Evolutionary conservation across 2,797 vertebrate genomes (phyloP), one percentile per base, ranked within the genome.

Genomic region (Microctenopoma steveboyesi): DNA sequence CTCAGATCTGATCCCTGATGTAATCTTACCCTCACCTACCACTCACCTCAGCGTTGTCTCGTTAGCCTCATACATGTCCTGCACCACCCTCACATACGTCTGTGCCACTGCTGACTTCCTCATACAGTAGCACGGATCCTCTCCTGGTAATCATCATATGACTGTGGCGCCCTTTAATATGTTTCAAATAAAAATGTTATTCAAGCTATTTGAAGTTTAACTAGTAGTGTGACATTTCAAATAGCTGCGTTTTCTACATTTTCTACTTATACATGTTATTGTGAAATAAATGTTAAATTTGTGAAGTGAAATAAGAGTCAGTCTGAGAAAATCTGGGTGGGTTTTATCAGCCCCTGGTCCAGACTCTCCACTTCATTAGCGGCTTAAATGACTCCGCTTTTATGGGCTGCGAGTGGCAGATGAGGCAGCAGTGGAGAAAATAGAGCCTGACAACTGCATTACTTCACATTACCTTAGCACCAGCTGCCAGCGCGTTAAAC

Each of bases 321-420:
- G 15, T 27, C 47, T 64, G 67, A 70, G 64, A 57, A 84, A 82
- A 74, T 54, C 66, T 56, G 57, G 61, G 56, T 55, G 54, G 64
- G 66, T 83, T 90, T 92, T 90, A 91, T 91, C 91, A 83, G 78
- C 74, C 74, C 10, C 64, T 18, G 69, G 82, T 64, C 79, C 88
- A 87, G 85, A 88, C 86, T 81, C 78, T 90, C 71, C 69, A 83
- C 81, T 92, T 91, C 91, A 94, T 92, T 90, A 92, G 85, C 78
- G 37, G 79, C 86, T 88, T 84, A 90, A 91, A 92, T 85, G 83
- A 85, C 88, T 91, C 69, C 39, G 56, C 64, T 84, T 91, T 92
- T 90, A 92, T 91, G 87, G 83, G 74, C 88, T 89, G 86, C 65
- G 35, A 90, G 83, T 69, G 68, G 72, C 83, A 85, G 89, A 88